Conservation (phyloP, 2,113 vertebrate species). For the Nannobrachium achirus region DNA sequence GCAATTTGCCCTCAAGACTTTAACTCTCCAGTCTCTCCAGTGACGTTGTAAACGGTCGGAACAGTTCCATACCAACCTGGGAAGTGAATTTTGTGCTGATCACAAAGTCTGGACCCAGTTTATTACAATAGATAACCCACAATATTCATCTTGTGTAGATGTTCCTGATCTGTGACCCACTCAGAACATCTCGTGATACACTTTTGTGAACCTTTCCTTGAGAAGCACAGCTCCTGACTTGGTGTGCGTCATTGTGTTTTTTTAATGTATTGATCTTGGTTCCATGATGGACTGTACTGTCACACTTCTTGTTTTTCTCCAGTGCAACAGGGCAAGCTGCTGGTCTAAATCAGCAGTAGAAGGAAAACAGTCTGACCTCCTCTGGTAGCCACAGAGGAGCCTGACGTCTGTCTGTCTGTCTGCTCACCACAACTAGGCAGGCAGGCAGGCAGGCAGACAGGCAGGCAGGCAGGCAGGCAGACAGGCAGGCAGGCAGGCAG, state of each 20-base stretch:
- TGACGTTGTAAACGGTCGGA: too few species aligned
- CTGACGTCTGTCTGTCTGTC: not conserved
- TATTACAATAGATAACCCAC: too few species aligned
- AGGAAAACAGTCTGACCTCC: constrained; percentile 21
- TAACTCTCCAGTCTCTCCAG: too few species aligned
- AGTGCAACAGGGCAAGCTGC: constrained; percentile 5
- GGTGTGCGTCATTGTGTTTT: not conserved
- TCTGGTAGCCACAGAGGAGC: constrained; percentile 32
- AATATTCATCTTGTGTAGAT: not conserved
- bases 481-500: not conserved
- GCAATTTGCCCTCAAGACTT: too few species aligned
- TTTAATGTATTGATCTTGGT: constrained; percentile 6
- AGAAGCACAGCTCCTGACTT: not conserved
- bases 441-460: not conserved
- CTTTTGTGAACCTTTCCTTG: too few species aligned
- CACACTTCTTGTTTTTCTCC: constrained; percentile 24
- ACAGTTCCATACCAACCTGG: too few species aligned
- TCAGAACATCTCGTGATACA: not conserved
- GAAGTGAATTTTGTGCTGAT: too few species aligned
- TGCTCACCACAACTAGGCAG: not conserved
- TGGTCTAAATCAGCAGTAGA: constrained; percentile 39
- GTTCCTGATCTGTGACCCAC: not conserved
- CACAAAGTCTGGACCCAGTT: too few species aligned
- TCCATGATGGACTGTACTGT: constrained; percentile 9
- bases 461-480: not conserved